phyloP scores from a whole-genome alignment of 2,797 vertebrate genomes.

The Luscinia luscinia region DNA sequence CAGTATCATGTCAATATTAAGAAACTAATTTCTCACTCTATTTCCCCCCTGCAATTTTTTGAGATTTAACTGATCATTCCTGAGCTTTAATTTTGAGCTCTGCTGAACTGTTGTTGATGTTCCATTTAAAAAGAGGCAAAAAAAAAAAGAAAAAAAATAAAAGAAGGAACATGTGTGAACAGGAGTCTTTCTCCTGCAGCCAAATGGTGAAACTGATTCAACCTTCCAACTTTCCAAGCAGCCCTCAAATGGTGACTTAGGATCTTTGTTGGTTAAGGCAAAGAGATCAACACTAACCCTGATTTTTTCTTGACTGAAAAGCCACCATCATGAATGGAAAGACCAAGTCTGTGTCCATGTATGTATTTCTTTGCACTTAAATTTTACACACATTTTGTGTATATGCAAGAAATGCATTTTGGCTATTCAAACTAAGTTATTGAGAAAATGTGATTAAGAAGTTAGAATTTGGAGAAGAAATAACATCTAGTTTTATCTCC shows the following conservation, averaged over 20 bases:
- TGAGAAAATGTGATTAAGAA: neutral
- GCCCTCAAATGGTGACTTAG: neutral
- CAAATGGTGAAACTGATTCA: slow-evolving; percentile 9
- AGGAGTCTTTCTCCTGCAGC: slow-evolving; percentile 43
- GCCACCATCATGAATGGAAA: neutral
- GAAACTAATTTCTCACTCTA: slow-evolving; percentile 77
- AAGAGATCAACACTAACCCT: neutral
- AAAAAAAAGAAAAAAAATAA: neutral
- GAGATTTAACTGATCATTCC: slow-evolving; percentile 62
- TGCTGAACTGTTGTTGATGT: slow-evolving; percentile 71
- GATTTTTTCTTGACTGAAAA: neutral
- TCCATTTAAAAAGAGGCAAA: slow-evolving; percentile 52
- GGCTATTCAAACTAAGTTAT: neutral
- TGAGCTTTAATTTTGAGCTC: slow-evolving; percentile 78
- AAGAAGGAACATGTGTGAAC: slow-evolving; percentile 38
- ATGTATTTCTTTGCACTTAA: neutral
- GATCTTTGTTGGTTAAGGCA: slow-evolving; percentile 5
- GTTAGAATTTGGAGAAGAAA: neutral
- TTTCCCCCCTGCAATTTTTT: slow-evolving; percentile 62
- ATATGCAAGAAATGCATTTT: neutral
- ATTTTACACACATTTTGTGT: neutral
- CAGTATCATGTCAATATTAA: slow-evolving; percentile 54
- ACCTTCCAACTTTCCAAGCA: slow-evolving; percentile 10
- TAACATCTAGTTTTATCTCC: neutral
- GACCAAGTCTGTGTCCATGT: accelerated